These are phyloP conservation scores for Cercocebus atys DNA, from an alignment of 2,113 vertebrate species.

Conservation along the genomic window DNA sequence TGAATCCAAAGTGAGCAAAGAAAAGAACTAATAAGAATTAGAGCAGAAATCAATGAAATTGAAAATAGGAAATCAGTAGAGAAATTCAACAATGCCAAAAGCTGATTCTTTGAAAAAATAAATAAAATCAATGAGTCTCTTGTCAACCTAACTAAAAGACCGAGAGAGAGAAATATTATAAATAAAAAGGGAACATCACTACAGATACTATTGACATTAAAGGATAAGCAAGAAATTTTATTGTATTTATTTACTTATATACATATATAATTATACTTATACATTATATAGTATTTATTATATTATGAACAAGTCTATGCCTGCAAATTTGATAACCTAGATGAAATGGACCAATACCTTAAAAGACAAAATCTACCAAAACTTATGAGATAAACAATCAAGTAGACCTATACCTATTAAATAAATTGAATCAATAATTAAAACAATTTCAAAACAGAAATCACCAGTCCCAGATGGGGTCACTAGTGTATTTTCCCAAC, in stretches of 20 bases:
- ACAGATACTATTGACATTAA: not conserved
- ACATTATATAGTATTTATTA: too few species aligned
- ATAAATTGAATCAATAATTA: not conserved
- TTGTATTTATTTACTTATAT: too few species aligned
- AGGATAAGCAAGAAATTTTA: not conserved
- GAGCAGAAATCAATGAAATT: not conserved
- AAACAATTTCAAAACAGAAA: not conserved
- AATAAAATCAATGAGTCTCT: not conserved
- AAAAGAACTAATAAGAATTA: not conserved
- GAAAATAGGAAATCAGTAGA: not conserved
- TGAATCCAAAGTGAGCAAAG: not conserved
- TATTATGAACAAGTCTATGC: not conserved
- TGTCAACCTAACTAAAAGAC: not conserved
- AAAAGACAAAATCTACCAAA: not conserved
- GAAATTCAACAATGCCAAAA: not conserved
- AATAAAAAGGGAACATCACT: not conserved
- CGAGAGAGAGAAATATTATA: not conserved
- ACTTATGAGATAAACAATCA: not conserved
- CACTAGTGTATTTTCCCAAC: not conserved
- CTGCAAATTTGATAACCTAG: not conserved
- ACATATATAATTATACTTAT: too few species aligned
- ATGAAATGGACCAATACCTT: not conserved
- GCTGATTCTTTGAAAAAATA: not conserved
- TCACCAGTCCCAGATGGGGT: not conserved
- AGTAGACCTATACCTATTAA: not conserved